Evolutionary conservation across 2,888 invertebrate species (phyloP), one percentile per base, ranked within the genome.

Genomic region (Parasteatoda lunata): DNA sequence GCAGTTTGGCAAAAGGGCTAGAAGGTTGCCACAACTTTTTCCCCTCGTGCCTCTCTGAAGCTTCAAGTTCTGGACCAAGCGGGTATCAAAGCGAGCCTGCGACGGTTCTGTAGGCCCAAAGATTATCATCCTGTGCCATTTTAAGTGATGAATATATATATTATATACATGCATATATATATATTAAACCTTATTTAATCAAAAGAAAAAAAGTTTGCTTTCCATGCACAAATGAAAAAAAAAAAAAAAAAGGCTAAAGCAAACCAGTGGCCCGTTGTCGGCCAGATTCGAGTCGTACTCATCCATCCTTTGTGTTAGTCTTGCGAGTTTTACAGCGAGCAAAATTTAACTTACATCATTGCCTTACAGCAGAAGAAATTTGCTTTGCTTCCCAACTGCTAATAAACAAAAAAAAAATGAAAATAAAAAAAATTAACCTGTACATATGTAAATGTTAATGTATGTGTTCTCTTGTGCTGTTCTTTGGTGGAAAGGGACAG

Each of bases 81-180:
- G 52, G 77, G 70, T 76, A 30, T 45, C 52, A 54, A 15, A 45
- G n/a, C 51, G 30, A 49, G 15, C 51, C 81, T 69, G 75, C 59
- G 48, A 69, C 47, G 75, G 75, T 75, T 68, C 77, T 71, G 81
- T 81, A 81, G 85, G 85, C 81, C 86, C 86, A 86, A 86, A 87
- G 87, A 80, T 72, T 51, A 83, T 86, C 80, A 59, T 69, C 75
- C 75, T 88, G 83, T 88, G 88, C 88, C 88, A 88, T 88, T 77
- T 88, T 78, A 77, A 86, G 69, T 71, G 77, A 51, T 66, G 72
- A 54, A 68, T 79, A 79, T 77, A 82, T 82, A 82, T 80, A 72
- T 70, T 83, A 71, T 83, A 83, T 77, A 75, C 59, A 80, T 73
- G 68, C 72, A 68, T 84, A 65, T 77, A 77, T 77, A 83, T 83